Evolutionary conservation across 2,797 vertebrate genomes (phyloP), one percentile per base, ranked within the genome.

Genomic region (Halcyon badia): DNA sequence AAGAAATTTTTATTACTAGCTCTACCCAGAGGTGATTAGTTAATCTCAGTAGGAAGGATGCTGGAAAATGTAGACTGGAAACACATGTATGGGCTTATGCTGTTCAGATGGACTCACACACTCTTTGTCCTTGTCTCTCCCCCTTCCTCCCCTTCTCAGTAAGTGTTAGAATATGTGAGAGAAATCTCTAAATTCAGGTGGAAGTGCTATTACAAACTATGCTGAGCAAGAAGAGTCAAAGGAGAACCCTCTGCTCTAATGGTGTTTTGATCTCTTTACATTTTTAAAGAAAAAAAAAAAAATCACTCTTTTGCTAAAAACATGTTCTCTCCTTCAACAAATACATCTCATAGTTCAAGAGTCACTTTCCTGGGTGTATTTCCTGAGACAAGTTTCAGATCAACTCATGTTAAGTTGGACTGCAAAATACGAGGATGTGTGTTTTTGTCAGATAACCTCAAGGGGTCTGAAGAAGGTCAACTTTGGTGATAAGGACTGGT

Each of bases 91-190:
- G 46, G 61, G 31, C 33, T 86, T 56, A 19, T 6, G 8, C 79
- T 92, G 37, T 81, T 83, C 86, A 91, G 81, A 82, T 14, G 37
- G 78, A 35, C 88, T 83, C 71, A 83, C 72, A 42, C 71, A 26
- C 57, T 52, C 49, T n/a, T 70, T 94, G 95, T 66, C 89, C 92
- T 94, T 94, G 85, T 93, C 69, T 80, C 60, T 83, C 79, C 93
- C 72, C 65, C 72, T 91, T 87, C 35, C 81, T 91, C 46, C 48
- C 24, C 33, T 62, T 51, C 88, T 81, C 51, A 52, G 33, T 28
- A 75, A 95, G 73, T 80, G 75, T 87, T 71, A 64, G 21, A 77
- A 87, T 56, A 58, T 62, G 81, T 96, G 93, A 95, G 56, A 76
- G 83, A 83, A 90, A 93, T 90, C 82, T 78, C 44, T 65, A 68